Base-by-base conservation (phyloP, 2,797 vertebrate genomes). In the Fistularia tabacaria region DNA sequence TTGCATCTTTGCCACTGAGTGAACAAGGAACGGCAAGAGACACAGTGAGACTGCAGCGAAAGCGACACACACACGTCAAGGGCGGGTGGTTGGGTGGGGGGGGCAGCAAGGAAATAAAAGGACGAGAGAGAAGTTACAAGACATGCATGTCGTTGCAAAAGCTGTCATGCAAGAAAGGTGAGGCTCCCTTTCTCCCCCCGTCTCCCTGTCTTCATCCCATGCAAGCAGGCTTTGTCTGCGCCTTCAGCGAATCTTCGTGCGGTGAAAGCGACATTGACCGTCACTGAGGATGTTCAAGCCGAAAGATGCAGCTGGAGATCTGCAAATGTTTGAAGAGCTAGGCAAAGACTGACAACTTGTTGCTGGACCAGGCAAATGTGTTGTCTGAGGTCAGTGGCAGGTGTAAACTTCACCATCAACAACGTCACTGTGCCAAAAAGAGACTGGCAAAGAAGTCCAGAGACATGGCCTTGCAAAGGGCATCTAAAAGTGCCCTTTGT, bases 1-100 rank as follows among this genome's bases (percentile, higher is more conserved):
- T 90, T 41, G 92, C 90, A 65, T 94, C 94, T 90, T 90, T 92
- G 62, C 82, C 87, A 68, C 82, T 91, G 51, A 56, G 54, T 42
- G 36, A 74, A 60, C 9, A 7, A 79, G 40, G 63, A 15, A 64
- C 2, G 51, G 59, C 46, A 54, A 49, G 36, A 49, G 7, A 54
- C 8, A 45, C 3, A 45, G 9, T 10, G 7, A 9, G 40, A 38
- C 45, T 14, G 38, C 12, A 10, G 11, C 10, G 51, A 36, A 15
- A 43, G 41, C 7, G 25, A 7, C 14, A 9, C 14, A 5, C 38
- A 25, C 12, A 15, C 15, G 4, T 3, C 36, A 11, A 11, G n/a
- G n/a, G n/a, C n/a, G n/a, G n/a, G n/a, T n/a, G n/a, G n/a, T n/a
- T n/a, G n/a, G n/a, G n/a, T n/a, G n/a, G n/a, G n/a, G n/a, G n/a